Evolutionary conservation across 2,797 vertebrate species (phyloP), one percentile per base, ranked within the genome.

Genomic region (Danio tinwini): DNA sequence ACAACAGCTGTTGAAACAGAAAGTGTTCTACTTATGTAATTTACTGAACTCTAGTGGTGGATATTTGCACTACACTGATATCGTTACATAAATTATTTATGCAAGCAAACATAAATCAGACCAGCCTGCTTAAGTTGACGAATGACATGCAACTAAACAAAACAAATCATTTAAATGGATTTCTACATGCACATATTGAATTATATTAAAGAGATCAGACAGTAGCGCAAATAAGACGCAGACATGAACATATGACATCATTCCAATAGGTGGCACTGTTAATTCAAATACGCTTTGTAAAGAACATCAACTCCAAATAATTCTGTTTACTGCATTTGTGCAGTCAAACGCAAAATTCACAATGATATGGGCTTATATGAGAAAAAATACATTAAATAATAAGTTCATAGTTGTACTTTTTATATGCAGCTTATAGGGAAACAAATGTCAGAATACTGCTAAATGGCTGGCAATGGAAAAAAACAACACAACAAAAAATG

Each of bases 41-140:
- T 84, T 78, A 52, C 21, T 82, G 80, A 62, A 7, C 82, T 80
- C 84, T 86, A 78, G 84, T 84, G 84, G 84, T 61, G 50, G 6
- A 71, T 71, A 74, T 40, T 7, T 9, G 73, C 12, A 49, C 7
- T 67, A 40, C 56, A 78, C 7, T 4, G n/a, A 13, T 50, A 29
- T 37, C 37, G 13, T 67, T 42, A 17, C 7, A 47, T 19, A 6
- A 70, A 39, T 37, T 50, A 14, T 61, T 45, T 1, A 19, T 49
- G 11, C 21, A 69, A 16, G 2, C 47, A 21, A 44, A 52, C 45
- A 73, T 19, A 39, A 40, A 56, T 67, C 14, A 5, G 40, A 17
- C 29, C 14, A 44, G 14, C 6, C 16, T 45, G 10, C 21, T 63
- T 2, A 75, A 7, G 12, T 29, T 67, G 50, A 6, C 14, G 1